Conservation (phyloP, 2,113 vertebrate species). For the zebrafish (Danio rerio) region GRCz12tu NC_133193.1:45075501-45076000, state of each 20-base stretch:
- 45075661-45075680: conserved; percentile 58
- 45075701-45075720: conserved; percentile 73
- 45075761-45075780: conserved; percentile 65
- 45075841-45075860: conserved; percentile 69
- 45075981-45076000: conserved; percentile 65
- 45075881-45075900: conserved; percentile 57
- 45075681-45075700: conserved; percentile 81
- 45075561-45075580: conserved; percentile 77
- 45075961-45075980: conserved; percentile 58
- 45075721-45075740: conserved; percentile 70
- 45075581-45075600: conserved; percentile 83
- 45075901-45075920: conserved; percentile 46
- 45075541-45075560: neutral
- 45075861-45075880: conserved; percentile 70
- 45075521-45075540: conserved; percentile 71
- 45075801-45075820: conserved; percentile 20
- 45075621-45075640: conserved; percentile 75
- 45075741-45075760: conserved; percentile 70
- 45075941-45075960: conserved; percentile 50
- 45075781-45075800: conserved; percentile 52
- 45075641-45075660: conserved; percentile 38
- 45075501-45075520: conserved; percentile 67
- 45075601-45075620: conserved; percentile 77
- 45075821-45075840: conserved; percentile 62
- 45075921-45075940: conserved; percentile 32